phyloP scores from a whole-genome alignment of 2,113 vertebrate genomes.

The Mohoua ochrocephala region DNA sequence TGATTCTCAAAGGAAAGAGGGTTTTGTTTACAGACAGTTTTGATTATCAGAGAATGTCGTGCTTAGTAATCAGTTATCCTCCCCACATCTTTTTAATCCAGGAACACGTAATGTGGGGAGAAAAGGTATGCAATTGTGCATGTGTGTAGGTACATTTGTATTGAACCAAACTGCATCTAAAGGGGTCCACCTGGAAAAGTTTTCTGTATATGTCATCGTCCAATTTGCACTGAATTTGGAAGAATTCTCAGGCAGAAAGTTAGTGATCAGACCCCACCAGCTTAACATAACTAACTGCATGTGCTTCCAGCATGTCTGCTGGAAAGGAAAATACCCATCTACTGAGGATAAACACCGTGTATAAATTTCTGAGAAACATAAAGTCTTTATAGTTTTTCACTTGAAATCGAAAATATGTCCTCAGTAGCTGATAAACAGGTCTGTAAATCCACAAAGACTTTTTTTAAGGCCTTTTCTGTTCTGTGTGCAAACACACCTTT shows the following conservation, averaged over 20 bases:
- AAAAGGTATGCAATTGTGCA: neutral
- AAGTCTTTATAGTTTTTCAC: neutral
- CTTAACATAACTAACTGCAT: neutral
- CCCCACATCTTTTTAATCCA: neutral
- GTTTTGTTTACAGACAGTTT: slow-evolving; percentile 52
- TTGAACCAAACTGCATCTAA: neutral
- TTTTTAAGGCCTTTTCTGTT: neutral
- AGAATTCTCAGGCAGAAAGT: neutral
- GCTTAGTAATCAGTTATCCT: slow-evolving; percentile 29
- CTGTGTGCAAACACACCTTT: neutral
- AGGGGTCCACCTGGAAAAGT: neutral
- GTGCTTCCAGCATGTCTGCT: neutral
- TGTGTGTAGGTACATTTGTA: neutral
- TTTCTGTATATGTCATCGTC: neutral
- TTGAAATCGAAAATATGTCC: neutral
- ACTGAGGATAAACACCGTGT: neutral
- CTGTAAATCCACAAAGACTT: neutral
- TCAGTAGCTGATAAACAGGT: neutral
- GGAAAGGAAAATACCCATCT: neutral
- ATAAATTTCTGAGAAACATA: neutral
- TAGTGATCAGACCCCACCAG: neutral
- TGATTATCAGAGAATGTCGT: slow-evolving; percentile 24
- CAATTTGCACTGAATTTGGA: neutral
- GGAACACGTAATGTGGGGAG: neutral
- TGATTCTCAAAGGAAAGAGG: slow-evolving; percentile 57